Percentiles rank a stretch among this genome's conserved stretches.
Evolutionary conservation across 2,113 vertebrate species (phyloP).

Genomic region (Hiodon alosoides): DNA sequence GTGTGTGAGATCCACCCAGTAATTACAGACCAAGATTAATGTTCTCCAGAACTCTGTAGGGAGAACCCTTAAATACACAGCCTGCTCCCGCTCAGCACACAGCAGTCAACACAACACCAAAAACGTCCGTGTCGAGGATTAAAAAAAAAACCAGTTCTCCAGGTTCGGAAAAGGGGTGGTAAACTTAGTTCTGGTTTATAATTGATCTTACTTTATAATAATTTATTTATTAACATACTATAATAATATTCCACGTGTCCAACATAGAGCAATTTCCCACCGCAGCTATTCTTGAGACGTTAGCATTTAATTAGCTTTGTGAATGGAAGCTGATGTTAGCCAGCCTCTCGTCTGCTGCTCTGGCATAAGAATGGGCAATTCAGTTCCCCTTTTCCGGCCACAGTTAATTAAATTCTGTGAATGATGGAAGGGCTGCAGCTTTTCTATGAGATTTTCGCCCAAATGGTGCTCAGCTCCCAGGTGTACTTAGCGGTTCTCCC

Average conservation of each 20-base stretch:
- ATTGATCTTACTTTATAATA: background rate
- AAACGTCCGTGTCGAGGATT: too few species aligned
- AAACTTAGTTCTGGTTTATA: background rate
- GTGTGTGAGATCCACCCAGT: slow-evolving; percentile 15
- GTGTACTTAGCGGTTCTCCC: background rate
- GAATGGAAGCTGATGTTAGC: background rate
- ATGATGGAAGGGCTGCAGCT: background rate
- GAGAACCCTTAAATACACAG: slow-evolving; percentile 11
- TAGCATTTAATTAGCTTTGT: background rate
- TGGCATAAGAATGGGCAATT: background rate
- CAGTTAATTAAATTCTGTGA: background rate
- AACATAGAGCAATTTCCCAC: background rate
- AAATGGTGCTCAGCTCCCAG: background rate
- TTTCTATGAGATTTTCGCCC: background rate
- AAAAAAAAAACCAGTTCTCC: background rate
- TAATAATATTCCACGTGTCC: background rate
- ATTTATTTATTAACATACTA: too few species aligned
- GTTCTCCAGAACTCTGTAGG: background rate
- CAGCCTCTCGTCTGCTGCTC: background rate
- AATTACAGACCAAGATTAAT: slow-evolving; percentile 19
- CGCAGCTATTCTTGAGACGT: background rate
- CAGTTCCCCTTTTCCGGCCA: background rate
- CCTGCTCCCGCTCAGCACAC: background rate
- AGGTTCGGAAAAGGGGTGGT: background rate
- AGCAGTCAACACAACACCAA: background rate